Conservation (phyloP, 1,140 invertebrate species). For the Achatina immaculata region DNA sequence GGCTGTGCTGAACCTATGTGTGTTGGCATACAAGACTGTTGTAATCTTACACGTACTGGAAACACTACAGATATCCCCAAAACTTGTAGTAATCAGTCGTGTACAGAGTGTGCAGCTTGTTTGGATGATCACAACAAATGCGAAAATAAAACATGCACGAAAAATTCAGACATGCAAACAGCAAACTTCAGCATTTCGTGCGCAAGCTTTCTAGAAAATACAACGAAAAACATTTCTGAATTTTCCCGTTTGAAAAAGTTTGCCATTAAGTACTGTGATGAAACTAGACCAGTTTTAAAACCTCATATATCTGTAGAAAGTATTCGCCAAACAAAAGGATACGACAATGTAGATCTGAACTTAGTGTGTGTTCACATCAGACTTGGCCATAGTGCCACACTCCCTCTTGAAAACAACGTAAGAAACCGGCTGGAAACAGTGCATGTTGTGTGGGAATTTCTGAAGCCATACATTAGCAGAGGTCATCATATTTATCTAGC, state of each 20-base stretch:
- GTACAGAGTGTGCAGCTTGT: background rate
- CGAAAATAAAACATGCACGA: background rate
- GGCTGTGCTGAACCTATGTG: background rate
- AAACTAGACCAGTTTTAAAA: background rate
- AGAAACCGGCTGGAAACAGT: background rate
- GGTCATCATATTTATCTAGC: background rate
- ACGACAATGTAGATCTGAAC: background rate
- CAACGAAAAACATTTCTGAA: background rate
- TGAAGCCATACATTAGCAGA: background rate
- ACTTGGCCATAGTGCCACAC: background rate
- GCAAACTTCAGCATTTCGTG: background rate
- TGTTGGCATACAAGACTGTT: background rate
- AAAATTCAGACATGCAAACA: background rate
- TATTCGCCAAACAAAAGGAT: slow-evolving; percentile 7
- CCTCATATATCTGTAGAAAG: background rate
- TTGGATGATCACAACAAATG: background rate
- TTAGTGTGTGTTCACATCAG: slow-evolving; percentile 17
- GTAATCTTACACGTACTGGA: background rate
- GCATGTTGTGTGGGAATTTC: background rate
- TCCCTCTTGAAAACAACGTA: slow-evolving; percentile 1
- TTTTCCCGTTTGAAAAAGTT: background rate
- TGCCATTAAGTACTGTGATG: background rate
- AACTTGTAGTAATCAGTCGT: background rate
- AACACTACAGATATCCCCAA: background rate
- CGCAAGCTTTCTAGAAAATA: background rate